Conservation (phyloP, 2,888 invertebrate species). For the Ditylenchus weischeri region DNA sequence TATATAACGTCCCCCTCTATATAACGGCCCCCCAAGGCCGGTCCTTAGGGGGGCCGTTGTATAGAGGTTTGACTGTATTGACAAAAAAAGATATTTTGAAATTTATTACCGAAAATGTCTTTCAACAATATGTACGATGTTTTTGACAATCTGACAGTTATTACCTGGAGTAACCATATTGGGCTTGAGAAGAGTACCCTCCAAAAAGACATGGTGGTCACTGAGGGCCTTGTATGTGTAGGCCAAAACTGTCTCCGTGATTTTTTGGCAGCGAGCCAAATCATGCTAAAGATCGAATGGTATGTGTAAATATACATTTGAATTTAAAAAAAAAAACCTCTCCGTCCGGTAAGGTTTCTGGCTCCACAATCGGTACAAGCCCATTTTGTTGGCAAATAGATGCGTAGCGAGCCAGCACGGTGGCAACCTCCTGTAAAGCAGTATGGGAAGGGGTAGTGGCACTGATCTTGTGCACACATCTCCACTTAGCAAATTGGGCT, state of each 20-base stretch:
- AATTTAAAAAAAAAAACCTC: slow-evolving; percentile 61
- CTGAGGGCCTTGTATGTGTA: slow-evolving; percentile 57
- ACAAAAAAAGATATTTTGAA: neutral
- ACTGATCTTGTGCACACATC: slow-evolving; percentile 61
- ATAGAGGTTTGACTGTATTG: neutral
- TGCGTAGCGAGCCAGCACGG: slow-evolving; percentile 60
- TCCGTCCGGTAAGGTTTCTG: slow-evolving; percentile 95
- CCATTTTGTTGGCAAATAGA: slow-evolving; percentile 68
- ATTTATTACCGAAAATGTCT: slow-evolving; percentile 10
- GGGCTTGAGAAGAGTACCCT: slow-evolving; percentile 66
- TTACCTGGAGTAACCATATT: slow-evolving; percentile 89
- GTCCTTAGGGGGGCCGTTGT: too few species aligned
- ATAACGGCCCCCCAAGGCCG: too few species aligned
- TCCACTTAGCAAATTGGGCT: slow-evolving; percentile 62
- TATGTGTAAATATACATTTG: too few species aligned
- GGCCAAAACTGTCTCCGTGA: slow-evolving; percentile 55
- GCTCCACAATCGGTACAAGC: slow-evolving; percentile 97
- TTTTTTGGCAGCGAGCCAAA: slow-evolving; percentile 44
- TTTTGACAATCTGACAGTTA: neutral
- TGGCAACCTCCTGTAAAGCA: slow-evolving; percentile 60
- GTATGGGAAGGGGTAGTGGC: slow-evolving; percentile 59
- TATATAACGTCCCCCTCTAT: too few species aligned
- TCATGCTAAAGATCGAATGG: slow-evolving; percentile 65
- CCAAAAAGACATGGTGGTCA: slow-evolving; percentile 59
- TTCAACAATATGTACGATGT: slow-evolving; percentile 4